These are phyloP conservation scores for Catonia carolina DNA, from an alignment of 2,888 invertebrate genomes.

Conservation along the genomic window DNA sequence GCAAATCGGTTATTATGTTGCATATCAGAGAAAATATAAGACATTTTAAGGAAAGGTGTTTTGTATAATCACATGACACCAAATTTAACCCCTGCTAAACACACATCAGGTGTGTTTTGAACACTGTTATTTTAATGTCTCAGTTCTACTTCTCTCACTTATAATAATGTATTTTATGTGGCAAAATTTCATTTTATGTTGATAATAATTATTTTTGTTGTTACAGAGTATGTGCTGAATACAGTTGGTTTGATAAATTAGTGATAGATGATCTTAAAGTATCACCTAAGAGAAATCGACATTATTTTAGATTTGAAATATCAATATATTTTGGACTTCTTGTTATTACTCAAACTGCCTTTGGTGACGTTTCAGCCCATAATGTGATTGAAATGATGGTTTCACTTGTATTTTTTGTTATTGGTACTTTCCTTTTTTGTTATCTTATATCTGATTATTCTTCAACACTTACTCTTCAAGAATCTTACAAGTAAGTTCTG, in stretches of 20 bases:
- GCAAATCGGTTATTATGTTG: no score
- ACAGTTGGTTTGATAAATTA: neutral
- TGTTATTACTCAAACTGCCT: slow-evolving; percentile 3
- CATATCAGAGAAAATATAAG: no score
- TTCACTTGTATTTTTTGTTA: neutral
- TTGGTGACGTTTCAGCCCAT: neutral
- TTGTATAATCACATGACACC: no score
- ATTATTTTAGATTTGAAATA: neutral
- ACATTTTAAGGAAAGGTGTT: no score
- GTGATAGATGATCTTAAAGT: neutral
- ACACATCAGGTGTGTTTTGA: no score
- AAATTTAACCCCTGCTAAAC: no score
- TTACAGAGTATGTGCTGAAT: neutral
- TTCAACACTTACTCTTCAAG: slow-evolving; percentile 4
- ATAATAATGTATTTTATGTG: no score
- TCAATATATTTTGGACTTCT: slow-evolving; percentile 6
- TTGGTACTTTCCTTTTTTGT: slow-evolving; percentile 5
- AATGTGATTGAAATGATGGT: neutral
- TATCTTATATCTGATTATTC: slow-evolving; percentile 6
- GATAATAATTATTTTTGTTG: no score
- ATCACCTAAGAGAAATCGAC: neutral
- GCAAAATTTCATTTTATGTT: no score
- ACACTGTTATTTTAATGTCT: no score
- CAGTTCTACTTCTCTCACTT: no score
- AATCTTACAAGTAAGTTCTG: neutral